Percentiles rank a stretch among this genome's conserved stretches.
phyloP scores from a whole-genome alignment of 2,888 invertebrate species.

The Resseliella maxima region DNA sequence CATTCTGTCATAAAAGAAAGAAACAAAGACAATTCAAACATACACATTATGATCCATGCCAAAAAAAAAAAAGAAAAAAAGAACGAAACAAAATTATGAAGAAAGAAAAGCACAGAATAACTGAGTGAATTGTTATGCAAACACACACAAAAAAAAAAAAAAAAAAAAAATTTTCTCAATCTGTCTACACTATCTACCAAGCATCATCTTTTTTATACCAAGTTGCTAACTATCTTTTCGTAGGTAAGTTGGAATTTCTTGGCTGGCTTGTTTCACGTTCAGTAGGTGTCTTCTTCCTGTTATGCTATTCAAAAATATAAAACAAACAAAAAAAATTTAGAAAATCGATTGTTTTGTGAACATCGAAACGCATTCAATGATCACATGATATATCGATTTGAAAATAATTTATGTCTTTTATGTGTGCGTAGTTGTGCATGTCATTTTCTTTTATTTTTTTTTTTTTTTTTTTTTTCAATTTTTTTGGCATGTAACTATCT shows the following conservation, averaged over 20 bases:
- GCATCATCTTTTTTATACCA: conserved; percentile 35
- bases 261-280: conserved; percentile 32
- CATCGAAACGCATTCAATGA: not conserved
- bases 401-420: not conserved
- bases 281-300: conserved; percentile 15
- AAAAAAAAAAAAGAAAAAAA: not conserved
- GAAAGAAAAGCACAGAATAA: conserved; percentile 12
- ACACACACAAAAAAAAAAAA: too few species aligned
- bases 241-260: conserved; percentile 53
- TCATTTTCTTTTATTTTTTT: not conserved
- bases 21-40: too few species aligned
- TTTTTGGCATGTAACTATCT: conserved; percentile 1
- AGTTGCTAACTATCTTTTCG: conserved; percentile 51
- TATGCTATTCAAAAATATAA: not conserved
- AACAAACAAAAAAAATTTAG: not conserved
- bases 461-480: not conserved
- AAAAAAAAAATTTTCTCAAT: not conserved
- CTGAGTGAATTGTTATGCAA: conserved; percentile 3
- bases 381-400: not conserved
- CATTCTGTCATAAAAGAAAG: not conserved
- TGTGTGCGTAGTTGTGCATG: conserved; percentile 24
- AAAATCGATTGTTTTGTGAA: not conserved
- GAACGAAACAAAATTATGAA: not conserved
- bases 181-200: conserved; percentile 51
- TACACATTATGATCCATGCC: not conserved